Evolutionary conservation across 2,797 vertebrate species (phyloP).

Genomic region (Lepilemur ruficaudatus): DNA sequence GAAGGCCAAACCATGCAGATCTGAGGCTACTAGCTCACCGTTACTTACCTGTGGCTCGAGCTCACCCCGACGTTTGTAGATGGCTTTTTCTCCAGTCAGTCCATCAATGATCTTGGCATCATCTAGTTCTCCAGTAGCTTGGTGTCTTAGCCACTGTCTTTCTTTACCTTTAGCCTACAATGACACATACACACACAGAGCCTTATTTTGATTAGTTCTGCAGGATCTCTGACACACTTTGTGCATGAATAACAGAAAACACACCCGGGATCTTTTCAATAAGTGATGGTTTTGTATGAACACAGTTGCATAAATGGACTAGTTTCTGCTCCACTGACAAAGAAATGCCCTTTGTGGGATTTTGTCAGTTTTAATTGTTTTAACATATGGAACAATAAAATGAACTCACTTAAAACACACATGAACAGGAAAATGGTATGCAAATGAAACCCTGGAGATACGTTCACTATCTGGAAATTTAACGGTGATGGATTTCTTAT

Average conservation of each 20-base stretch:
- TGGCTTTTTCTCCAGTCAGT: constrained; percentile 95
- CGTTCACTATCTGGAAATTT: background rate
- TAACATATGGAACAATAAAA: constrained; percentile 39
- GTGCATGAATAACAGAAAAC: constrained; percentile 27
- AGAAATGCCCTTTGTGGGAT: constrained; percentile 42
- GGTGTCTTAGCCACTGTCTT: constrained; percentile 97
- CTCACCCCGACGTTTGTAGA: constrained; percentile 96
- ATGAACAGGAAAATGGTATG: constrained; percentile 12
- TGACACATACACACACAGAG: background rate
- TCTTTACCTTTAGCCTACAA: constrained; percentile 97
- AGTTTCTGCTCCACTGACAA: constrained; percentile 31
- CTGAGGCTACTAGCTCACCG: background rate
- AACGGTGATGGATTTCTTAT: background rate
- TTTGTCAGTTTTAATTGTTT: constrained; percentile 45
- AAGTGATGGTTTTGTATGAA: background rate
- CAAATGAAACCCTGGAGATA: constrained; percentile 39
- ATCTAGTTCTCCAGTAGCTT: constrained; percentile 95
- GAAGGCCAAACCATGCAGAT: background rate
- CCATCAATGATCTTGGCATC: constrained; percentile 98
- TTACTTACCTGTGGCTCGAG: constrained; percentile 93
- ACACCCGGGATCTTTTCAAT: background rate
- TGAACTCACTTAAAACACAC: background rate
- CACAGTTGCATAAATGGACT: background rate
- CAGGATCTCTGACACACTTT: background rate
- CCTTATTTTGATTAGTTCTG: background rate